Base-by-base conservation (phyloP, 1,140 invertebrate species). In the Brachionus asplanchnoidis region DNA sequence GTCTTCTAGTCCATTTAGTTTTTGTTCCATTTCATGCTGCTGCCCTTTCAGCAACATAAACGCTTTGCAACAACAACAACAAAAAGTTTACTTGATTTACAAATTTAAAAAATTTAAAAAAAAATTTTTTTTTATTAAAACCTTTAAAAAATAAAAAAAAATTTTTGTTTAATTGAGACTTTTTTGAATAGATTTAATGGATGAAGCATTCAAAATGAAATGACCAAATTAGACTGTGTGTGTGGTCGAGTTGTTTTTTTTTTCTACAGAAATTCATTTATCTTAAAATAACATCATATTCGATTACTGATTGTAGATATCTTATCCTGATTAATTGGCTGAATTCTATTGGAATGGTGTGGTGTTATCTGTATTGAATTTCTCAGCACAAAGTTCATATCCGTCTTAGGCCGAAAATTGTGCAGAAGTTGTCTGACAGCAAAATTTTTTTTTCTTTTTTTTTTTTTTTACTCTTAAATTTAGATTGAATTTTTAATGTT, bases 271-370 rank as follows among this genome's bases (percentile, higher is more conserved):
- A 68, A 32, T 32, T 68, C 26, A 32, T 32, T 68, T 68, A 68
- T 68, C 66, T 68, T 68, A 68, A 32, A 68, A 68, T 32, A 68
- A 68, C 66, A 68, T 32, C 66, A 68, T 68, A 68, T 68, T 68
- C 26, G 26, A 68, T 68, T 68, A 68, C 66, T 40, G 14, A 11
- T 46, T 46, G 3, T 32, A 68, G 66, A 68, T 68, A 68, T 68
- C 66, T 68, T 68, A 40, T 68, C 26, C 66, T 68, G 66, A 68
- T 68, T 68, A 68, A 68, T 68, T 68, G 36, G 23, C 32, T 68
- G n/a, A 40, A 68, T 68, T 68, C n/a, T 68, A 40, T n/a, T 32
- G 32, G 14, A 68, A 9, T 68, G 20, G 53, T 7, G 6, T 20
- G n/a, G n/a, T 20, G 17, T 23, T 20, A 20, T 60, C 17, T 60